Base-by-base conservation (phyloP, 2,888 invertebrate species). In the Acrobasis suavella region DNA sequence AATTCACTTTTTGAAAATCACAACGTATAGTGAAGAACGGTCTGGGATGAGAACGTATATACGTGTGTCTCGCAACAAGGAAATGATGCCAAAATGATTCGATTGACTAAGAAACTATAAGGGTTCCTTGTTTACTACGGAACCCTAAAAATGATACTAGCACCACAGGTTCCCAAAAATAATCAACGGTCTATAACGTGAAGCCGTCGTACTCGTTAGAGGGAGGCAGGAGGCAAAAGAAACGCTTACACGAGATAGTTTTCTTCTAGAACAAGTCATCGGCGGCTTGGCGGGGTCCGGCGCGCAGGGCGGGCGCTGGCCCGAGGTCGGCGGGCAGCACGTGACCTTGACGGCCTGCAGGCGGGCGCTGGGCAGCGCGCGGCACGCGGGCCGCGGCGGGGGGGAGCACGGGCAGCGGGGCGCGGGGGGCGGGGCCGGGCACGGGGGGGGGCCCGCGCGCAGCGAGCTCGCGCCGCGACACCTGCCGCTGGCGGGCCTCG, bases 291-390 rank as follows among this genome's bases (percentile, higher is more conserved):
- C 59, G 3, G 60, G 50, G 8, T 52, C 62, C 16, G 61, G 60
- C 37, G 71, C 38, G 67, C 74, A 78, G 14, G 80, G 81, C 9
- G 80, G 78, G 46, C 76, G 75, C n/a, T 38, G 49, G 42, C 70
- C 69, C 54, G 58, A 65, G 14, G 72, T 64, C 54, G 77, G 74
- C 59, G 78, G 70, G 68, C 79, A 77, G 75, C 81, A 82, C 50
- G 73, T 71, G 60, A 72, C 65, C 67, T 76, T 75, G 66, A 65
- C 55, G 17, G 72, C 77, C 59, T 63, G 62, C 54, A 52, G 60
- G 59, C 64, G 60, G 15, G 61, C 46, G 10, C 56, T 62, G 39
- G 54, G 58, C 37, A 22, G 67, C 22, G 58, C 70, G 65, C 71
- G 69, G 68, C 74, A 72, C 37, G 67, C 64, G 42, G 66, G 70